Percentiles rank a stretch among this genome's conserved stretches.
Conservation (phyloP, 2,888 invertebrate genomes). For the Reticulitermes lucifugus region DNA sequence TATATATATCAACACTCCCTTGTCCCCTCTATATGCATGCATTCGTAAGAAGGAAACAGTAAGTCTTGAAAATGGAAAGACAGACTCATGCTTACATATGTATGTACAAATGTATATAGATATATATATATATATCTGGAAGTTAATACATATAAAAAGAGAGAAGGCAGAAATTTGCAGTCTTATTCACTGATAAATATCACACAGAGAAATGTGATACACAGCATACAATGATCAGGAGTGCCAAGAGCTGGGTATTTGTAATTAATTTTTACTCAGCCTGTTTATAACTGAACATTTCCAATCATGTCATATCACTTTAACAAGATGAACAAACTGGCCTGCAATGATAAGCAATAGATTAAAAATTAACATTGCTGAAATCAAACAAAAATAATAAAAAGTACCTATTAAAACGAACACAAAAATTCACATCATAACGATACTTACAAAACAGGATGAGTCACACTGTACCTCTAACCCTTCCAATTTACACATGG, state of each 20-base stretch:
- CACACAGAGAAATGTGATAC: constrained; percentile 44
- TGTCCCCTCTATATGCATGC: constrained; percentile 32
- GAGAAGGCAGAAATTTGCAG: constrained; percentile 51
- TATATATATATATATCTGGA: constrained; percentile 28
- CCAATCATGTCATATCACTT: not conserved
- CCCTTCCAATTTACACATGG: not conserved
- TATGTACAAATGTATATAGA: not conserved
- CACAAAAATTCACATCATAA: no score
- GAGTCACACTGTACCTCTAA: not conserved
- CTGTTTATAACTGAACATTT: not conserved
- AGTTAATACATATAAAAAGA: constrained; percentile 45
- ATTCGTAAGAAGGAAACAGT: not conserved
- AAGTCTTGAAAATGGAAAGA: constrained; percentile 39
- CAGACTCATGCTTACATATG: constrained; percentile 26
- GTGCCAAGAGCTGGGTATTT: constrained; percentile 20
- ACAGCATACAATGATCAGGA: constrained; percentile 31
- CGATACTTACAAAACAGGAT: no score
- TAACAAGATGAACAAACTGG: not conserved
- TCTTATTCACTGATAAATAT: constrained; percentile 51
- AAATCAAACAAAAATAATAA: not conserved
- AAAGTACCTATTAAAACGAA: no score
- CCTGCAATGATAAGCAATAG: not conserved
- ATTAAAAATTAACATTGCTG: not conserved
- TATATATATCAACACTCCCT: not conserved
- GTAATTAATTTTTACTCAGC: not conserved